Evolutionary conservation across 2,888 invertebrate genomes (phyloP).

Genomic region (Petrolisthes manimaculis): DNA sequence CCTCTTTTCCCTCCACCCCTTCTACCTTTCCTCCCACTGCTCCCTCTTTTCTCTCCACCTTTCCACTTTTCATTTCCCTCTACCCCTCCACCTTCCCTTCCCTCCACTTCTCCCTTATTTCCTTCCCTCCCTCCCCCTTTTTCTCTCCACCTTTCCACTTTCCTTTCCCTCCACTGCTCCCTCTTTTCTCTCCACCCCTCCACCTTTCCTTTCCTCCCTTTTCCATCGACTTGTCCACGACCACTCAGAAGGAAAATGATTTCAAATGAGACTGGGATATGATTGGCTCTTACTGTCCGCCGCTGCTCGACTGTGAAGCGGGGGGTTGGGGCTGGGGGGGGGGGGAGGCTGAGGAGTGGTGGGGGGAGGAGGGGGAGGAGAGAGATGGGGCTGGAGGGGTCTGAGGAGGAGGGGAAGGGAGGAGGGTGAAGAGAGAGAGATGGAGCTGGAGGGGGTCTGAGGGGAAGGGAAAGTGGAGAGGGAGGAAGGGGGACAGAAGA

Average conservation of each 20-base stretch:
- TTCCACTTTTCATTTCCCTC: too few species aligned
- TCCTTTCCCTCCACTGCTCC: neutral
- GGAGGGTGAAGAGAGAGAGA: neutral
- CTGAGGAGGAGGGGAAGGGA: neutral
- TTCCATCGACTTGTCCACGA: slow-evolving; percentile 35
- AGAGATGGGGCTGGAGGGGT: neutral
- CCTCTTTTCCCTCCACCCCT: neutral
- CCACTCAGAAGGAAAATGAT: slow-evolving; percentile 48
- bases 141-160: too few species aligned
- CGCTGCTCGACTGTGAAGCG: slow-evolving; percentile 42
- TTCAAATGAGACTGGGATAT: slow-evolving; percentile 54
- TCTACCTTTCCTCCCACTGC: neutral
- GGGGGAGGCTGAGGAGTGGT: neutral
- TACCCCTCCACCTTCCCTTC: neutral
- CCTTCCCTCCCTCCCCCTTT: too few species aligned
- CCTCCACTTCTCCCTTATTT: neutral
- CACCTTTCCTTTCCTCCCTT: neutral
- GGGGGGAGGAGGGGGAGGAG: neutral
- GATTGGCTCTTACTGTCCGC: slow-evolving; percentile 52
- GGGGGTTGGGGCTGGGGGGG: slow-evolving; percentile 9
- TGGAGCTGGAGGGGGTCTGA: too few species aligned
- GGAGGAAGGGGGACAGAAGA: too few species aligned
- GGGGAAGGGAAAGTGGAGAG: too few species aligned
- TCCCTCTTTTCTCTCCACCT: neutral
- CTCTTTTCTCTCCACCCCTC: neutral